Conservation (phyloP, 37 sponge, comb jelly and placozoan species). For the Theonella swinhoei region DNA sequence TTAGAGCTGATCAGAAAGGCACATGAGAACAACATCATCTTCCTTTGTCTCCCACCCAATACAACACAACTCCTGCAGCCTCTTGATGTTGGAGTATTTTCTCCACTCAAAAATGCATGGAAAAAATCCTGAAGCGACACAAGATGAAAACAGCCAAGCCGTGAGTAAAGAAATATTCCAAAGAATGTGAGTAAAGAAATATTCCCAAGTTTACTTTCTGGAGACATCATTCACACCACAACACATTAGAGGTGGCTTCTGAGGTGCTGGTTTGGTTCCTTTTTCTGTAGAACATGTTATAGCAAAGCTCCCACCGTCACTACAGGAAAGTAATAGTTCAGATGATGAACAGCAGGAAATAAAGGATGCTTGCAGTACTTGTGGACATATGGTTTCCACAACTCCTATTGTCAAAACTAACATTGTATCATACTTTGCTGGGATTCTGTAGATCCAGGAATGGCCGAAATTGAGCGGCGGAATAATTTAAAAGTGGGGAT, state of each 20-base stretch:
- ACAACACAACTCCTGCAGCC: conserved; percentile 45
- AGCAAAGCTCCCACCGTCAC: conserved; percentile 12
- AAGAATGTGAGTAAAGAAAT: background rate
- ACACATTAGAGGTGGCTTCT: conserved; percentile 21
- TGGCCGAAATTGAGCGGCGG: background rate
- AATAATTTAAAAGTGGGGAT: background rate
- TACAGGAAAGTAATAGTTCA: too few species aligned
- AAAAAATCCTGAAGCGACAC: conserved; percentile 8
- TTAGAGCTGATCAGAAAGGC: conserved; percentile 24
- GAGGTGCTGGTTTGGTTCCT: conserved; percentile 33
- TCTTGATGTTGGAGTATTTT: conserved; percentile 41
- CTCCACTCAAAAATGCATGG: conserved; percentile 22
- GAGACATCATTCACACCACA: conserved; percentile 10
- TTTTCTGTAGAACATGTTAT: conserved; percentile 11
- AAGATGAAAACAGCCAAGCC: conserved; percentile 3
- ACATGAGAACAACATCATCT: conserved; percentile 19
- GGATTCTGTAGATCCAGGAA: conserved; percentile 1
- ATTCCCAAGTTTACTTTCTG: conserved; percentile 9
- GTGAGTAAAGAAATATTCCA: too few species aligned
- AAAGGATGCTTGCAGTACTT: conserved; percentile 1
- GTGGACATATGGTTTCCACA: conserved; percentile 1
- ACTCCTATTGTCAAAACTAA: conserved; percentile 11
- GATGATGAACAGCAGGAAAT: background rate
- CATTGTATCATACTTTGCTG: conserved; percentile 10
- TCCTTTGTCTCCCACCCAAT: conserved; percentile 65